A percentile compares a stretch with the other conserved stretches of the same genome.
phyloP scores from a whole-genome alignment of 2,797 vertebrate genomes.

The Myripristis jacobus region DNA sequence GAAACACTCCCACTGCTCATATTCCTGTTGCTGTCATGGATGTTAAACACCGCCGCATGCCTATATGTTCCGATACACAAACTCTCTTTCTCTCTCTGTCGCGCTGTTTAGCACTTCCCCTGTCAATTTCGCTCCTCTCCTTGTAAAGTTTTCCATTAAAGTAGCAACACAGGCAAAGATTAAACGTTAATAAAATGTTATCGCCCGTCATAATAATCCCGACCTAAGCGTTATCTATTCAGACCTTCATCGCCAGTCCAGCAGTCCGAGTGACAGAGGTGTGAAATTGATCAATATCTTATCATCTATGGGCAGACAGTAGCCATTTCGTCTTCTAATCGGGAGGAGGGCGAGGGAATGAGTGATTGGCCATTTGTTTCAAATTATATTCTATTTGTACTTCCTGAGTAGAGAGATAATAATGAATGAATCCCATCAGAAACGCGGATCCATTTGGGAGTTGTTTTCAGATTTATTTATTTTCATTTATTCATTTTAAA shows the following conservation, averaged over 20 bases:
- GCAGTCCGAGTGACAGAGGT: constrained; percentile 64
- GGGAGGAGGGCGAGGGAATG: constrained; percentile 32
- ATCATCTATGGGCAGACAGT: constrained; percentile 68
- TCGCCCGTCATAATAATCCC: constrained; percentile 69
- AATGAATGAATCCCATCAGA: constrained; percentile 11
- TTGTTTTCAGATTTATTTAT: not conserved
- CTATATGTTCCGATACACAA: constrained; percentile 29
- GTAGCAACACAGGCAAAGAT: constrained; percentile 48
- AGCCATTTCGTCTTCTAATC: constrained; percentile 47
- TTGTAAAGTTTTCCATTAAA: constrained; percentile 58
- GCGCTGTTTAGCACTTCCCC: constrained; percentile 11
- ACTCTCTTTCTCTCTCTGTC: constrained; percentile 4
- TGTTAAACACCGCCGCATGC: constrained; percentile 33
- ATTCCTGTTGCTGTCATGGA: constrained; percentile 45
- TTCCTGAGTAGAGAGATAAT: constrained; percentile 30
- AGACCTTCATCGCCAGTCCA: constrained; percentile 62
- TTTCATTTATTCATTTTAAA: not conserved
- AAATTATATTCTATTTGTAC: constrained; percentile 36
- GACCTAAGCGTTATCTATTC: constrained; percentile 64
- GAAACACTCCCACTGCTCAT: constrained; percentile 48
- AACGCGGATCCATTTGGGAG: constrained; percentile 7
- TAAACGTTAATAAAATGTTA: constrained; percentile 67
- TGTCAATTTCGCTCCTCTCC: constrained; percentile 3
- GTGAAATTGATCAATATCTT: constrained; percentile 73
- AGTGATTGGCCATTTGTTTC: constrained; percentile 46